phyloP scores from a whole-genome alignment of 2,888 invertebrate species.

The Agriopis leucophaearia region DNA sequence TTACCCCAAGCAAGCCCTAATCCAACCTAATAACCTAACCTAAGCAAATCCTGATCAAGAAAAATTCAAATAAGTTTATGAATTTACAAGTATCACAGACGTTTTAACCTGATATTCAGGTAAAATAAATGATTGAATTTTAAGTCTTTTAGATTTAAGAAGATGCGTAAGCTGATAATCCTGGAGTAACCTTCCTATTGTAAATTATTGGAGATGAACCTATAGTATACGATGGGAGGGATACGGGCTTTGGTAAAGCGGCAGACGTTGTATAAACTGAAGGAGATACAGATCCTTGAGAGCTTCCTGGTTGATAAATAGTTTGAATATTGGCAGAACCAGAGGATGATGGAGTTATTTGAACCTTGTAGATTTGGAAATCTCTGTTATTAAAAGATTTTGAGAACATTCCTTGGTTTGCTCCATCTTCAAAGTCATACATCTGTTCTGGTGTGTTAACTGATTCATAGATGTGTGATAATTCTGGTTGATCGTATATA shows the following conservation, averaged over 20 bases:
- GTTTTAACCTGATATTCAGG: background rate
- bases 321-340: slow-evolving; percentile 21
- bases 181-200: slow-evolving; percentile 45
- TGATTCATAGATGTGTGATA: slow-evolving; percentile 51
- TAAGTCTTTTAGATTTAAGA: background rate
- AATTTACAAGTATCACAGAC: no score
- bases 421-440: slow-evolving; percentile 43
- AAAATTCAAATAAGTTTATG: background rate
- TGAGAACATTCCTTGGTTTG: slow-evolving; percentile 36
- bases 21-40: background rate
- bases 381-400: slow-evolving; percentile 49
- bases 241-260: slow-evolving; percentile 17
- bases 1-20: background rate
- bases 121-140: background rate
- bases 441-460: slow-evolving; percentile 50
- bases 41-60: background rate
- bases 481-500: slow-evolving; percentile 37
- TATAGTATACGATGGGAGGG: slow-evolving; percentile 40
- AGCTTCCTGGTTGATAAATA: slow-evolving; percentile 14
- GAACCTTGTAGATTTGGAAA: slow-evolving; percentile 47
- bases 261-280: slow-evolving; percentile 9
- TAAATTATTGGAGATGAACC: slow-evolving; percentile 41
- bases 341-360: slow-evolving; percentile 29
- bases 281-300: slow-evolving; percentile 4
- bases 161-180: slow-evolving; percentile 49